Base-by-base conservation (phyloP, 2,888 invertebrate species). In the Cenopis cana region DNA sequence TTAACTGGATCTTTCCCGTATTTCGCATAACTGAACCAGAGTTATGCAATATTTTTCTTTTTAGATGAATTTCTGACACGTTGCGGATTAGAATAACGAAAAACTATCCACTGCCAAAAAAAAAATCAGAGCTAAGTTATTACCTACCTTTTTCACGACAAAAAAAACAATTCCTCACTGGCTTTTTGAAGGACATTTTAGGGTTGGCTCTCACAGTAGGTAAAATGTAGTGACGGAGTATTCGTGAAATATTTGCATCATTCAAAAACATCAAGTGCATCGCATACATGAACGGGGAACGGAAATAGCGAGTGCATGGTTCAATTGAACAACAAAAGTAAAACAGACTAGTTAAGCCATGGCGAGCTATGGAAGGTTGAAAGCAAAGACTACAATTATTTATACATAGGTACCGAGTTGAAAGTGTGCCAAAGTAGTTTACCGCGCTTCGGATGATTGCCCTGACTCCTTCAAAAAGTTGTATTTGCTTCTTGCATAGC, bases 401-500 rank as follows among this genome's bases (percentile, higher is more conserved):
- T n/a, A n/a, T n/a, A n/a, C n/a, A n/a, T n/a, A n/a, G n/a, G n/a
- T n/a, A n/a, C n/a, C n/a, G n/a, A n/a, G n/a, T n/a, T n/a, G n/a
- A 87, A 86, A 85, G 81, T 86, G 81, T 85, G 86, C 87, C 89
- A 88, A 88, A 87, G 81, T 84, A 86, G 78, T 85, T 84, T 82
- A 83, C 80, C 80, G 77, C 78, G 77, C 78, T 77, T 76, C 78
- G 77, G 76, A 79, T 84, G 79, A 82, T 85, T 83, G 84, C 80
- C 79, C 77, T 75, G 77, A 72, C 75, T 77, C 74, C 74, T 71
- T 70, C 71, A 74, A 76, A 78, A 80, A 79, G 68, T 78, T 79
- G 76, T 66, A 59, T 59, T 29, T 49, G 24, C 50, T 68, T 65
- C 38, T 67, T 73, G 64, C 57, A 62, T 62, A 24, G n/a, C 2